Conservation (phyloP, 2,888 invertebrate genomes). For the Callyntrura sp. region DNA sequence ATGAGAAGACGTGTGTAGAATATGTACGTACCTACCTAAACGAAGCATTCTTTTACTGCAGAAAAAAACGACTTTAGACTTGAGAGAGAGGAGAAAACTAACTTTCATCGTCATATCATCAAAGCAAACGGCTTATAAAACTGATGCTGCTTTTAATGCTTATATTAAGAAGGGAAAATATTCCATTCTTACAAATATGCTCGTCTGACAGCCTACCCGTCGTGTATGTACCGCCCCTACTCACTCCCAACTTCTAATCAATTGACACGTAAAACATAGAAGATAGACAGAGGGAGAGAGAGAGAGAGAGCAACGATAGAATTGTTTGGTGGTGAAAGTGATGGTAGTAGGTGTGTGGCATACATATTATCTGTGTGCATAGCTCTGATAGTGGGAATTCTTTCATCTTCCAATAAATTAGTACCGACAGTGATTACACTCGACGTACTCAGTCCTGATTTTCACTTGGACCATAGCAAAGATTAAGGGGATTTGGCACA, state of each 20-base stretch:
- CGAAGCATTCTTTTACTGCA: too few species aligned
- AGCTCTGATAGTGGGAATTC: too few species aligned
- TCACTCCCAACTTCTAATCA: neutral
- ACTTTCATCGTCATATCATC: neutral
- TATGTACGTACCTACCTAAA: too few species aligned
- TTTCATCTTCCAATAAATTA: conserved; percentile 33
- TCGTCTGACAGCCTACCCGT: neutral
- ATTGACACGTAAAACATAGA: conserved; percentile 20
- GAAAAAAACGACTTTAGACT: too few species aligned
- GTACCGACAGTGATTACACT: conserved; percentile 47
- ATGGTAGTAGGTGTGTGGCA: too few species aligned
- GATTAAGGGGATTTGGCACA: conserved; percentile 44
- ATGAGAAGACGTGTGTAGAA: conserved; percentile 16
- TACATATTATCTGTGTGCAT: too few species aligned
- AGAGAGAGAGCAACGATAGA: too few species aligned
- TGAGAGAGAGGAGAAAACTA: too few species aligned
- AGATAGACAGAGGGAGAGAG: too few species aligned
- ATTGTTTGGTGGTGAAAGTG: too few species aligned
- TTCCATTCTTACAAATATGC: neutral
- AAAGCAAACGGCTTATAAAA: neutral
- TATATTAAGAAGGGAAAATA: neutral
- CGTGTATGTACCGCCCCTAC: too few species aligned
- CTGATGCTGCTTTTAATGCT: neutral
- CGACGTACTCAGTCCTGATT: conserved; percentile 35
- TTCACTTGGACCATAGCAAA: conserved; percentile 27